phyloP scores from a whole-genome alignment of 2,888 invertebrate genomes.

The Entomobrya proxima region DNA sequence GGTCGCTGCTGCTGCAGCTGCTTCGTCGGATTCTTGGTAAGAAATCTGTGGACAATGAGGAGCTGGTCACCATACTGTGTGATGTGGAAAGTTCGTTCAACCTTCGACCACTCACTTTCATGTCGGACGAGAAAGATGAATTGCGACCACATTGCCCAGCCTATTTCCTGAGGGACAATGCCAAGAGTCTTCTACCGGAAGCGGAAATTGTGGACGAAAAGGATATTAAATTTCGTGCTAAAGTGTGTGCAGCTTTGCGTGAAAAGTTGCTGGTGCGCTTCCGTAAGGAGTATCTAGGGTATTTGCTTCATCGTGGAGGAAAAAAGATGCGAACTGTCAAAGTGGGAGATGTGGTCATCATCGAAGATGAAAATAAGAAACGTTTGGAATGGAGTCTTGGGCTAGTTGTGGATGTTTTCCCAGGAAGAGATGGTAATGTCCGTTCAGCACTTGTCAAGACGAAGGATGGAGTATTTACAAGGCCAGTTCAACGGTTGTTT shows the following conservation, averaged over 20 bases:
- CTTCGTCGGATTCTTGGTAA: constrained; percentile 4
- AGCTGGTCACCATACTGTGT: constrained; percentile 2
- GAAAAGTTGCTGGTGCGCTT: neutral
- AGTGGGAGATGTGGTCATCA: neutral
- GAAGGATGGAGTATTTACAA: neutral
- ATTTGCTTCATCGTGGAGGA: too few relatives aligned
- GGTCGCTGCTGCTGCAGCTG: neutral
- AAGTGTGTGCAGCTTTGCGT: neutral
- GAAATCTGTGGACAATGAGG: neutral
- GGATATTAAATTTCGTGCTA: neutral
- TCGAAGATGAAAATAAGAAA: constrained; percentile 8
- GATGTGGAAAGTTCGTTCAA: neutral
- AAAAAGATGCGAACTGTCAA: too few relatives aligned
- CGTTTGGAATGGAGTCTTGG: neutral
- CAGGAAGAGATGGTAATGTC: constrained; percentile 1
- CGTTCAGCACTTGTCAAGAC: constrained; percentile 21
- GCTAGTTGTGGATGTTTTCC: neutral
- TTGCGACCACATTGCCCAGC: constrained; percentile 10
- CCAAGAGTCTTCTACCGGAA: neutral
- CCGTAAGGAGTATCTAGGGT: constrained; percentile 19
- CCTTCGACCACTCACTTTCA: constrained; percentile 19
- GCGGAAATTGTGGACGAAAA: neutral
- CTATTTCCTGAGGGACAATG: neutral
- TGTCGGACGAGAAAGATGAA: neutral
- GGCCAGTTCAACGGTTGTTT: too few relatives aligned